phyloP scores from a whole-genome alignment of 2,113 vertebrate species.

The Gavialis gangeticus region DNA sequence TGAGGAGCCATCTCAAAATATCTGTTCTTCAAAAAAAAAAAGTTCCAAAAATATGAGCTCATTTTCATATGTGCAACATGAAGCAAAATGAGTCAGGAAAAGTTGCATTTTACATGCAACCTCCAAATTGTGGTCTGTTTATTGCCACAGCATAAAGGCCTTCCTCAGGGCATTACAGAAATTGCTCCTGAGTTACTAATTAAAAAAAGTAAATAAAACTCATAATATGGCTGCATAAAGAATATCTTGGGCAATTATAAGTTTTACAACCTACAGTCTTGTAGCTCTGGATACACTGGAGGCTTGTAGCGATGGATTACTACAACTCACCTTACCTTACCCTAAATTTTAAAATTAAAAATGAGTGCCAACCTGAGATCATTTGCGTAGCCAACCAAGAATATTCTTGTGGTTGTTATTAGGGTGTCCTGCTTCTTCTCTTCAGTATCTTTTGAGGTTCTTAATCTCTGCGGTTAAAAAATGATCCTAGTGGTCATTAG shows the following conservation, averaged over 20 bases:
- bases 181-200: background rate
- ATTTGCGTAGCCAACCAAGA: conserved; percentile 21
- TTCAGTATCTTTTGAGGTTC: background rate
- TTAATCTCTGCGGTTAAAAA: background rate
- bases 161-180: background rate
- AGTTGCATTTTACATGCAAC: background rate
- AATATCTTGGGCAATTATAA: background rate
- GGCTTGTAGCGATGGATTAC: conserved; percentile 24
- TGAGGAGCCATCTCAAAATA: background rate
- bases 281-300: background rate
- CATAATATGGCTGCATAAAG: conserved; percentile 8
- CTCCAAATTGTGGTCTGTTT: conserved; percentile 45
- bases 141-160: conserved; percentile 4
- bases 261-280: background rate
- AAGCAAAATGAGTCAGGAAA: conserved; percentile 5
- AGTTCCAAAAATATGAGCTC: background rate
- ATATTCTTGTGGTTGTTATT: background rate
- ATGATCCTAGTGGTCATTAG: background rate
- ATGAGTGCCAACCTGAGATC: background rate
- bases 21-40: background rate
- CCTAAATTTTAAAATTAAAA: conserved; percentile 28
- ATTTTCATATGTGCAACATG: background rate
- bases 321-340: background rate
- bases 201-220: conserved; percentile 57
- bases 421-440: background rate